Conservation (phyloP, 2,797 vertebrate species). For the Adrianichthys oophorus region DNA sequence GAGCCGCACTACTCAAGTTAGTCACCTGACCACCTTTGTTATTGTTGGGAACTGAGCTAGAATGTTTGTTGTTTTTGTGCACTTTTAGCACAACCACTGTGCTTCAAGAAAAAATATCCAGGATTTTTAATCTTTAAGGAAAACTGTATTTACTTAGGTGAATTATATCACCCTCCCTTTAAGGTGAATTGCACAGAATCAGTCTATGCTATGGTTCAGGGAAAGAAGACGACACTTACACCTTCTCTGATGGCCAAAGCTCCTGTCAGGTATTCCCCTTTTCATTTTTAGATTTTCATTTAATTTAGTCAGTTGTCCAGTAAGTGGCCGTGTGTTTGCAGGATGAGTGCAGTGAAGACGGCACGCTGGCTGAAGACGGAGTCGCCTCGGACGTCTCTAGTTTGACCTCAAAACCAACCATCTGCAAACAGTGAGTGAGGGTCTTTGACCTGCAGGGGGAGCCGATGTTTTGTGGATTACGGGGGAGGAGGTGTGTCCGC, state of each 20-base stretch:
- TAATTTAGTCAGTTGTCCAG: fast-evolving
- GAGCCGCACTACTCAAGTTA: slow-evolving; percentile 70
- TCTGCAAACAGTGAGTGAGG: slow-evolving; percentile 91
- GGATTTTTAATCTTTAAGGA: too few relatives aligned
- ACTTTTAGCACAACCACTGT: too few relatives aligned
- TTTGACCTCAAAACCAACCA: slow-evolving; percentile 79
- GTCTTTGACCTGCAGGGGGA: not conserved
- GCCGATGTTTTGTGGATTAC: too few relatives aligned
- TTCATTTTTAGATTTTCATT: fast-evolving
- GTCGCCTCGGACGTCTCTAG: slow-evolving; percentile 76
- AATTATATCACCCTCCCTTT: not conserved
- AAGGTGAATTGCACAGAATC: slow-evolving; percentile 92
- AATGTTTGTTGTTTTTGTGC: too few relatives aligned
- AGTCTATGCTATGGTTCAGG: slow-evolving; percentile 83
- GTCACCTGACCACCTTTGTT: slow-evolving; percentile 1
- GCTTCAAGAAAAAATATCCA: too few relatives aligned
- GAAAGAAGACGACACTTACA: slow-evolving; percentile 79
- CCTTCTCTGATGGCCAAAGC: slow-evolving; percentile 94
- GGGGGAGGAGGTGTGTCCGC: too few relatives aligned
- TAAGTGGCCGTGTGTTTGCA: slow-evolving; percentile 2
- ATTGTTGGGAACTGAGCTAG: too few relatives aligned
- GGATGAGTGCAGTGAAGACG: slow-evolving; percentile 95
- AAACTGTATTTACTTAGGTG: not conserved
- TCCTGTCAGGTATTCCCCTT: slow-evolving; percentile 82
- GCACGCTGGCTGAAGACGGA: slow-evolving; percentile 83